phyloP scores from a whole-genome alignment of 2,888 invertebrate species.

The Selenia dentaria region DNA sequence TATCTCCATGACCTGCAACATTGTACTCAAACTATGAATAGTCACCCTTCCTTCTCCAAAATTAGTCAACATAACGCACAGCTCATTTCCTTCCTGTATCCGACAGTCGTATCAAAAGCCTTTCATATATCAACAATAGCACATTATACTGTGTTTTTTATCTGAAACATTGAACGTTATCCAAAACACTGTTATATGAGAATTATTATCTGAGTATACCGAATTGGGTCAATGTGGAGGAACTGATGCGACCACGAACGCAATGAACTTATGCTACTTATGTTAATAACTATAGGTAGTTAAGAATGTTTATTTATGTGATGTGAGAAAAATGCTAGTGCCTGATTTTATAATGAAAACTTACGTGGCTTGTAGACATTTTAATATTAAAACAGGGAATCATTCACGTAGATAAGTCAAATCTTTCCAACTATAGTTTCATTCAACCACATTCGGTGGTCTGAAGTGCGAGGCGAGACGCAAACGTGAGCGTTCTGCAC shows the following conservation, averaged over 20 bases:
- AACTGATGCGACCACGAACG: constrained; percentile 44
- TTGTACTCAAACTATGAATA: background rate
- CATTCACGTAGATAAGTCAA: too few species aligned
- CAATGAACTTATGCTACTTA: constrained; percentile 39
- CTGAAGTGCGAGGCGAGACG: too few species aligned
- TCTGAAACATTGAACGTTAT: constrained; percentile 52
- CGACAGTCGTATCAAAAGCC: constrained; percentile 44
- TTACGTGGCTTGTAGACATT: too few species aligned
- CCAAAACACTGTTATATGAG: constrained; percentile 53
- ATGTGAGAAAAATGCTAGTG: too few species aligned
- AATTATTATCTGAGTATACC: constrained; percentile 63
- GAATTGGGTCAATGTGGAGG: constrained; percentile 65
- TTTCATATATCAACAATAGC: constrained; percentile 30
- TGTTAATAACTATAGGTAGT: too few species aligned
- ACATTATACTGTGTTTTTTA: constrained; percentile 33
- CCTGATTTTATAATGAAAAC: too few species aligned
- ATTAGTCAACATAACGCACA: constrained; percentile 44
- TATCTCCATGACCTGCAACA: constrained; percentile 13
- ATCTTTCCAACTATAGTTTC: too few species aligned
- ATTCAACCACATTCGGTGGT: too few species aligned
- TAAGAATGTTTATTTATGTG: too few species aligned
- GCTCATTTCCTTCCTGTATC: constrained; percentile 51
- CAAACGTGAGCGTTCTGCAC: too few species aligned
- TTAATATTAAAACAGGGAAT: too few species aligned
- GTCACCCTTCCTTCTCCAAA: constrained; percentile 31